Evolutionary conservation across 1,140 invertebrate genomes (phyloP), one percentile per base, ranked within the genome.

Genomic region (Matsumurasca onukii): DNA sequence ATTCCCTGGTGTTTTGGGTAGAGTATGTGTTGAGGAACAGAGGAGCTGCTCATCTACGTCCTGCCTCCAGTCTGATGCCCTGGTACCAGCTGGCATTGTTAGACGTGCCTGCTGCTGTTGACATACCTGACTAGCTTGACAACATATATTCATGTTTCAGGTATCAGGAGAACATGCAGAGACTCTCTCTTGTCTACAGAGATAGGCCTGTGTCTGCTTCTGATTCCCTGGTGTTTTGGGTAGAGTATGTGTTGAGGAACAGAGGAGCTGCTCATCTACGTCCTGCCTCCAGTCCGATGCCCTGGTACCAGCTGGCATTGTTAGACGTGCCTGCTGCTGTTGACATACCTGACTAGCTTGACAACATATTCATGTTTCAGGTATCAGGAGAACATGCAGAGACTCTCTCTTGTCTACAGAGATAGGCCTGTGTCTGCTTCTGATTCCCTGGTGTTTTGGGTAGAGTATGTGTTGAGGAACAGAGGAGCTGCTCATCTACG

Each of bases 1-100:
- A 77, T 2, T 70, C 67, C 29, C 69, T 75, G n/a, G 55, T 75
- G 13, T 78, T 69, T 51, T 78, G 77, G 77, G 71, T 69, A 2
- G 76, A 78, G 49, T 77, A 77, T 55, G 73, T 76, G 0, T 51
- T 77, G n/a, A 57, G 76, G 25, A 70, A 77, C 55, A 57, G 72
- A 30, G 77, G 73, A 24, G 75, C 76, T 1, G 25, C 64, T 17
- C 73, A 75, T 59, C 51, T 75, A 3, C 65, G 68, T 27, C 64
- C 73, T 1, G 68, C 66, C 13, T 66, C 65, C 12, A 20, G 52
- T 9, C 20, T 71, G 5, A 52, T 76, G 17, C 59, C 66, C 30
- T 72, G 59, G 45, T 73, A 71, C 22, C 72, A 76, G 51, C 71
- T 69, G 52, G 62, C 65, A 12, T 51, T 71, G 17, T 22, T 75